phyloP scores from a whole-genome alignment of 2,888 invertebrate genomes.

The Ophion costatus region DNA sequence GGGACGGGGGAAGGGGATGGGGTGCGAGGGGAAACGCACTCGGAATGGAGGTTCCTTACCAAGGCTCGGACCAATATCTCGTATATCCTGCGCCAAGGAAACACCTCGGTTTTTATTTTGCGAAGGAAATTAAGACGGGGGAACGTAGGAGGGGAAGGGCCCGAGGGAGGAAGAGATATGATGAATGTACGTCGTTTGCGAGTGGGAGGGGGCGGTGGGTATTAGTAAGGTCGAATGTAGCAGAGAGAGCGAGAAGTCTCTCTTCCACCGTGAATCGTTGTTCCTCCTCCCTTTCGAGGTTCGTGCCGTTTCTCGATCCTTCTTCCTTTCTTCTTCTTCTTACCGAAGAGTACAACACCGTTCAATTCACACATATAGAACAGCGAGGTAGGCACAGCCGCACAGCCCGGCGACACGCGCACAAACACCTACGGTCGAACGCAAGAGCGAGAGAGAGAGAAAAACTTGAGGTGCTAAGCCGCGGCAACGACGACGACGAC shows the following conservation, averaged over 20 bases:
- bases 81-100: conserved; percentile 64
- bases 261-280: conserved; percentile 62
- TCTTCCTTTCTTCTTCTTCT: conserved; percentile 62
- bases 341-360: conserved; percentile 59
- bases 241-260: conserved; percentile 54
- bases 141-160: conserved; percentile 1
- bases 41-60: conserved; percentile 24
- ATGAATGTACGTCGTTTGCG: conserved; percentile 54
- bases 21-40: neutral
- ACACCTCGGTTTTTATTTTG: conserved; percentile 38
- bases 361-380: conserved; percentile 66
- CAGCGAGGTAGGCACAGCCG: conserved; percentile 56
- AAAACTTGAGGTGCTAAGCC: conserved; percentile 24
- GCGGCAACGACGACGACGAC: conserved; percentile 48
- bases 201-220: conserved; percentile 2
- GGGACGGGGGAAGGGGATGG: neutral
- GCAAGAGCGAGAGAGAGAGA: conserved; percentile 34
- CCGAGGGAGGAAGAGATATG: conserved; percentile 34
- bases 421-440: conserved; percentile 41
- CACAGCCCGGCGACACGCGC: conserved; percentile 59
- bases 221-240: conserved; percentile 56
- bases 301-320: conserved; percentile 63
- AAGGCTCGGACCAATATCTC: conserved; percentile 65
- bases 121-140: conserved; percentile 26
- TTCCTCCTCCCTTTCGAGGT: conserved; percentile 63